Evolutionary conservation across 2,888 invertebrate genomes (phyloP).

Genomic region (Dyspetes luteomarginatus): DNA sequence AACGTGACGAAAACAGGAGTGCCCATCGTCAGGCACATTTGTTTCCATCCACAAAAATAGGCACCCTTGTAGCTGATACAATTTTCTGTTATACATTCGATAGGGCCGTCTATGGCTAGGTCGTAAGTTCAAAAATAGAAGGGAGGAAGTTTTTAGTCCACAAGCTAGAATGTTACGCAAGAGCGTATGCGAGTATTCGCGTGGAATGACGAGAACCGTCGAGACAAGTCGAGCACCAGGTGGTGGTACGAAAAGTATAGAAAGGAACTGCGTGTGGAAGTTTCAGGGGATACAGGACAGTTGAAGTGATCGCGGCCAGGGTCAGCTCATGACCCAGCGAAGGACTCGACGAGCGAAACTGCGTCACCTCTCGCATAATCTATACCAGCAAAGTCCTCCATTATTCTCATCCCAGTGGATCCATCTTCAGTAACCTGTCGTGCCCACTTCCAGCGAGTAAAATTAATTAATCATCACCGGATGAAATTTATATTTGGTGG

Average conservation of each 20-base stretch:
- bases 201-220: neutral
- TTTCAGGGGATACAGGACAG: conserved; percentile 38
- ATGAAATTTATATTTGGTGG: neutral
- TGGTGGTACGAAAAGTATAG: conserved; percentile 13
- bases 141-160: conserved; percentile 9
- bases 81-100: neutral
- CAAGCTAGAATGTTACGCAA: conserved; percentile 1
- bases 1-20: too few species aligned
- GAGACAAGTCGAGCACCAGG: conserved; percentile 36
- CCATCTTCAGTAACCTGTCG: conserved; percentile 16
- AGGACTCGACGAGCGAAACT: conserved; percentile 44
- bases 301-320: conserved; percentile 68
- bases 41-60: neutral
- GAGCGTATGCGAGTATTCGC: conserved; percentile 6
- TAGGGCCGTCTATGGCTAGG: neutral
- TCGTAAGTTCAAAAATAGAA: conserved; percentile 52
- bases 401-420: conserved; percentile 24
- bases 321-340: conserved; percentile 63
- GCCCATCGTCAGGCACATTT: neutral
- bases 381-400: neutral
- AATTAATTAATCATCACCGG: neutral
- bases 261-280: conserved; percentile 53
- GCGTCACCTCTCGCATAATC: conserved; percentile 57
- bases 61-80: too few species aligned
- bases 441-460: neutral